phyloP scores from a whole-genome alignment of 2,797 vertebrate species.

The Sphenopsis melanotis region DNA sequence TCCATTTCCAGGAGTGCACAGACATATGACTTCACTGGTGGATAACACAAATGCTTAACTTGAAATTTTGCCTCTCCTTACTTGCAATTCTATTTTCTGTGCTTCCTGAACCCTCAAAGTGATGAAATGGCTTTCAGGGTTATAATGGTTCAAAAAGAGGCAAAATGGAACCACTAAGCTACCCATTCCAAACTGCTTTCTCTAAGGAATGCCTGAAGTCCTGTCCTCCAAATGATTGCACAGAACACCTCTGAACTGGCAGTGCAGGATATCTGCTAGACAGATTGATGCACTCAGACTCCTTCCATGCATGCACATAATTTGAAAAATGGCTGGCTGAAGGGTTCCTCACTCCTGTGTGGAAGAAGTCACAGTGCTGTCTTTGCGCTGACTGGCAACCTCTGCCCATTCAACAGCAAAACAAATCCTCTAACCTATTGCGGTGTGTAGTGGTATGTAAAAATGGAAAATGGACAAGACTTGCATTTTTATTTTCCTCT shows the following conservation, averaged over 20 bases:
- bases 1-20: not conserved
- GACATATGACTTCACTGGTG: rapidly evolving
- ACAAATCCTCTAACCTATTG: rapidly evolving
- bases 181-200: not conserved
- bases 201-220: not conserved
- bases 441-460: not conserved
- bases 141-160: not conserved
- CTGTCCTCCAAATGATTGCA: not conserved
- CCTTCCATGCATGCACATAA: not conserved
- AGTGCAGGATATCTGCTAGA: not conserved
- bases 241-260: not conserved
- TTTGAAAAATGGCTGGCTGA: not conserved
- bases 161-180: not conserved
- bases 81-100: not conserved
- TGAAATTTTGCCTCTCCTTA: not conserved
- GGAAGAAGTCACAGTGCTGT: not conserved
- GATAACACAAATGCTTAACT: not conserved
- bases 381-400: not conserved
- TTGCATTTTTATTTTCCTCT: not conserved
- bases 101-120: not conserved
- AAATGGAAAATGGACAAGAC: not conserved
- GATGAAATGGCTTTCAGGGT: not conserved
- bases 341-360: not conserved
- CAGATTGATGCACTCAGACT: not conserved
- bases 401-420: not conserved